Evolutionary conservation across 2,113 vertebrate species (phyloP).

Genomic region (Oplegnathus fasciatus): DNA sequence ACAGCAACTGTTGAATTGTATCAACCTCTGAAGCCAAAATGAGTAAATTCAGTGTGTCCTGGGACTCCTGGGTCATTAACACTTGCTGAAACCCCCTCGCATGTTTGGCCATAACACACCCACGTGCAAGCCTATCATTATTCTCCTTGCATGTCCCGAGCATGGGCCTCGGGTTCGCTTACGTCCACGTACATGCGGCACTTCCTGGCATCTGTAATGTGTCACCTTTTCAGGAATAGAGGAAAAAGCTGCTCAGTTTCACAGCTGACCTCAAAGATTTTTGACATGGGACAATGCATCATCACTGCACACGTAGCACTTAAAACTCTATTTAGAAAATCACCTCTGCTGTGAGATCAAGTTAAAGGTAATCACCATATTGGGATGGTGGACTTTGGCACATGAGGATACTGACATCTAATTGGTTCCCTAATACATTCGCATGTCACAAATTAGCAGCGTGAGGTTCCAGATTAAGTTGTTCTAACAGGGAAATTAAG

Average conservation of each 20-base stretch:
- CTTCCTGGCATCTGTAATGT: constrained; percentile 62
- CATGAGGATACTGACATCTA: constrained; percentile 9
- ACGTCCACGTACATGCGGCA: constrained; percentile 11
- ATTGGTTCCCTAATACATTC: constrained; percentile 10
- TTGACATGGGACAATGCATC: constrained; percentile 43
- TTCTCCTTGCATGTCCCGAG: constrained; percentile 28
- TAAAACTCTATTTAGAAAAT: neutral
- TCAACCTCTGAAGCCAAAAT: constrained; percentile 51
- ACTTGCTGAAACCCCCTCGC: constrained; percentile 39
- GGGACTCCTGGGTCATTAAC: constrained; percentile 68
- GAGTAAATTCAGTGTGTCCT: constrained; percentile 45
- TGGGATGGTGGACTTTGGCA: constrained; percentile 3
- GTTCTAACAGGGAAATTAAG: constrained; percentile 59
- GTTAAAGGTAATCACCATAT: neutral
- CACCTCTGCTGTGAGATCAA: neutral
- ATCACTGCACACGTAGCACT: neutral
- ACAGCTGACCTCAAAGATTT: constrained; percentile 29
- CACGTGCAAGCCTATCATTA: constrained; percentile 57
- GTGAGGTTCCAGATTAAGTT: constrained; percentile 43
- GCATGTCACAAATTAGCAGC: constrained; percentile 49
- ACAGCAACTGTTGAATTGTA: constrained; percentile 52
- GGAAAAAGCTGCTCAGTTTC: constrained; percentile 54
- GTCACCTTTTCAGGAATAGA: constrained; percentile 48
- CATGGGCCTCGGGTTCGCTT: constrained; percentile 9
- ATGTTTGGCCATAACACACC: constrained; percentile 64